phyloP scores from a whole-genome alignment of 2,888 invertebrate species.

The Caradrina clavipalpis region DNA sequence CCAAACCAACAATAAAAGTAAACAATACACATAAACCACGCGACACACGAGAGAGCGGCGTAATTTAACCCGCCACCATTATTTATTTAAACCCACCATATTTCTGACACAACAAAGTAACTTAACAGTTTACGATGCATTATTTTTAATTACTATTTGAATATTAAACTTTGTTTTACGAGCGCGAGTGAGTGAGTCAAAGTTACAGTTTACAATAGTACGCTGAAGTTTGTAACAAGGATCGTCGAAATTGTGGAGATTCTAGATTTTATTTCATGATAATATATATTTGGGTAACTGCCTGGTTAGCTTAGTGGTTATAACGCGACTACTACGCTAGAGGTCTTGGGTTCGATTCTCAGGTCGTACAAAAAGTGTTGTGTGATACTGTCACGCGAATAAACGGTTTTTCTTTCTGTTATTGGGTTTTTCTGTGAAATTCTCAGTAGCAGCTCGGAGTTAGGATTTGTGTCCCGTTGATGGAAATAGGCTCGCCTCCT shows the following conservation, averaged over 20 bases:
- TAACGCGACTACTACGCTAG: no score
- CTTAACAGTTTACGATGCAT: constrained; percentile 32
- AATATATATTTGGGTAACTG: no score
- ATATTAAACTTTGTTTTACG: constrained; percentile 65
- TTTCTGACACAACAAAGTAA: constrained; percentile 37
- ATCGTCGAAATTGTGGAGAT: constrained; percentile 27
- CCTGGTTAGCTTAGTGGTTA: no score
- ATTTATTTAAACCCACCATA: constrained; percentile 10
- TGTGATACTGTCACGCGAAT: no score
- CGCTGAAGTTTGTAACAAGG: constrained; percentile 36
- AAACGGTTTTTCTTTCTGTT: no score
- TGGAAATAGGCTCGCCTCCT: no score
- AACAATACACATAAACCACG: constrained; percentile 3
- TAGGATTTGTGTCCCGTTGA: no score
- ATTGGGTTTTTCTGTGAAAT: no score
- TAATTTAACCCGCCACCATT: not conserved
- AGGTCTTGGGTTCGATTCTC: no score
- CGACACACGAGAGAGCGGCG: not conserved
- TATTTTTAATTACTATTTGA: constrained; percentile 68
- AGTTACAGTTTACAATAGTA: constrained; percentile 64
- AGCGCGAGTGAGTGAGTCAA: constrained; percentile 42
- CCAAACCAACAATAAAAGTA: no score
- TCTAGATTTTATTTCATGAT: not conserved
- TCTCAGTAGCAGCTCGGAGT: no score
- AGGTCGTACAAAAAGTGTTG: no score